Evolutionary conservation across 30 jellyfish, hydroid and myxozoan species (phyloP).

Genomic region (Calvadosia cruxmelitensis): DNA sequence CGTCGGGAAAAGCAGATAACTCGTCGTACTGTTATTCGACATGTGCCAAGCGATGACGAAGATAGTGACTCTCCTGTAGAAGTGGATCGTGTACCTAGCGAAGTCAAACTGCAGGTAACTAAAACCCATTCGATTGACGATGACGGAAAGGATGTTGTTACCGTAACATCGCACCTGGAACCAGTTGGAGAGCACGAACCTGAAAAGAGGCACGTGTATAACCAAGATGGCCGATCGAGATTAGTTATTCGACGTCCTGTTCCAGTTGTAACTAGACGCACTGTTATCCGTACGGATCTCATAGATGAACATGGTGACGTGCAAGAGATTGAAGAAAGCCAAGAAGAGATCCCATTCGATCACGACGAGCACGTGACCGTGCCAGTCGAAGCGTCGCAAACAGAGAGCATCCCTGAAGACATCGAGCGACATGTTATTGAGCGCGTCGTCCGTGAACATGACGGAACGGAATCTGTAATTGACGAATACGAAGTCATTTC

Average conservation of each 20-base stretch:
- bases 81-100: not conserved
- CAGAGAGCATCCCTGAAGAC: slow-evolving; percentile 22
- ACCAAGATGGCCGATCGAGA: not conserved
- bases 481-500: slow-evolving; percentile 16
- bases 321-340: slow-evolving; percentile 23
- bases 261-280: slow-evolving; percentile 69
- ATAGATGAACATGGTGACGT: slow-evolving; percentile 17
- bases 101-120: not conserved
- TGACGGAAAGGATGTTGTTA: not conserved
- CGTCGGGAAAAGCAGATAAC: not conserved
- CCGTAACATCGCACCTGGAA: not conserved
- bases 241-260: slow-evolving; percentile 23
- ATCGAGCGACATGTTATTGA: slow-evolving; percentile 36
- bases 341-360: slow-evolving; percentile 14
- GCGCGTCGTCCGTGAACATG: slow-evolving; percentile 29
- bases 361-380: not conserved
- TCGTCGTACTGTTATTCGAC: not conserved
- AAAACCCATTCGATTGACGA: not conserved
- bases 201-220: not conserved
- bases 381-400: slow-evolving; percentile 1
- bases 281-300: slow-evolving; percentile 50
- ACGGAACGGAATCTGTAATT: slow-evolving; percentile 25
- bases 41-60: too few species aligned
- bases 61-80: too few species aligned
- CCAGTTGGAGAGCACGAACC: not conserved